Evolutionary conservation across 1,140 invertebrate genomes (phyloP).

Genomic region (Nasonia longicornis): DNA sequence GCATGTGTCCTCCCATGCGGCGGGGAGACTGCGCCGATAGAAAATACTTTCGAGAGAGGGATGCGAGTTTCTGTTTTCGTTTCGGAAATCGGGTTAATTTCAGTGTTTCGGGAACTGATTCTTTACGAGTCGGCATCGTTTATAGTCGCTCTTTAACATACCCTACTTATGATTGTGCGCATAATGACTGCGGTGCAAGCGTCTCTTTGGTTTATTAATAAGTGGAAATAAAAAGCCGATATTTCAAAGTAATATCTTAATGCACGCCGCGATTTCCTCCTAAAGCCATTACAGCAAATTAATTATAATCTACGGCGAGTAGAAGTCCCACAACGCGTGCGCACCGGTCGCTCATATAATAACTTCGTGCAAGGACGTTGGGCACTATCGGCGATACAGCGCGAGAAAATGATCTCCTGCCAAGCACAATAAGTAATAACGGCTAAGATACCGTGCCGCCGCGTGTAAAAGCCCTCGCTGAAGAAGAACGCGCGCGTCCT

Average conservation of each 20-base stretch:
- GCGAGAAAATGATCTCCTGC: background rate
- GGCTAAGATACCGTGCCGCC: background rate
- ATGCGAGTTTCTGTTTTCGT: background rate
- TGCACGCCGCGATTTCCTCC: background rate
- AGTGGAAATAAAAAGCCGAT: background rate
- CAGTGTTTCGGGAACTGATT: background rate
- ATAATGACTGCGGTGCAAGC: no score
- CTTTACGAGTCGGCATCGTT: background rate
- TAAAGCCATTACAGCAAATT: background rate
- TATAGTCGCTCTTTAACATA: background rate
- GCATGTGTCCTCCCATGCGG: background rate
- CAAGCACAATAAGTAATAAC: slow-evolving; percentile 13
- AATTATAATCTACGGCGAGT: slow-evolving; percentile 6
- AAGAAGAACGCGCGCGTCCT: background rate
- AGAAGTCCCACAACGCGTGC: no score
- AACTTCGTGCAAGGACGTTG: background rate
- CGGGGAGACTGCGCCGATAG: background rate
- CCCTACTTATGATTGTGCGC: background rate
- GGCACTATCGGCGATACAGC: background rate
- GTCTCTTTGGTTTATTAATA: background rate
- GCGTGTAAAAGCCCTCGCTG: slow-evolving; percentile 44
- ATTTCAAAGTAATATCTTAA: slow-evolving; percentile 18
- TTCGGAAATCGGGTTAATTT: slow-evolving; percentile 2
- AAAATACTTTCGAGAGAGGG: background rate
- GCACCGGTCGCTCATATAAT: no score